A percentile compares a stretch with the other conserved stretches of the same genome.
These are phyloP conservation scores for Vollenhovia emeryi DNA, from an alignment of 1,140 invertebrate genomes.

Conservation along the genomic window DNA sequence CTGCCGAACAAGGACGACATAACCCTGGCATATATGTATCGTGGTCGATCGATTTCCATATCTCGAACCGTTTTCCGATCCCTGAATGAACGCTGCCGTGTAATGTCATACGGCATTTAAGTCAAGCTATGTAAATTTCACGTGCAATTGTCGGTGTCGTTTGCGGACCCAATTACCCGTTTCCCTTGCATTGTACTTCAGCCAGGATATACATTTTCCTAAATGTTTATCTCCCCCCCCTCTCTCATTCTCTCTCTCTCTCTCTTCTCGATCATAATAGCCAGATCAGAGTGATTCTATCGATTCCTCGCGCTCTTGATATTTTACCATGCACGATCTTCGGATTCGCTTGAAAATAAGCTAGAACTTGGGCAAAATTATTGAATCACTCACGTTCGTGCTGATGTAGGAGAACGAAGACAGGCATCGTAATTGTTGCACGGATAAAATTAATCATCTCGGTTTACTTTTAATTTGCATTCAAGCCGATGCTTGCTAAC, in stretches of 20 bases:
- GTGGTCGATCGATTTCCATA: slow-evolving; percentile 40
- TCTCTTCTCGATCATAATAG: background rate
- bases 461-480: slow-evolving; percentile 35
- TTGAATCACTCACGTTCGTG: background rate
- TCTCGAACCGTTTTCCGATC: slow-evolving; percentile 29
- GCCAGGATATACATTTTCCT: background rate
- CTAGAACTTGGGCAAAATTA: background rate
- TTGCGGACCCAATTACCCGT: slow-evolving; percentile 1
- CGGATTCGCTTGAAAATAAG: background rate
- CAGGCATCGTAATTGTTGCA: background rate
- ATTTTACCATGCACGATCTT: background rate
- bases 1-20: slow-evolving; percentile 33
- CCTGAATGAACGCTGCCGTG: background rate
- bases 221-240: background rate
- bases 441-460: slow-evolving; percentile 6
- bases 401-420: background rate
- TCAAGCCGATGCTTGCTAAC: background rate
- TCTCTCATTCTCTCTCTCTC: background rate
- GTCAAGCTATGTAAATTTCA: background rate
- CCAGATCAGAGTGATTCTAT: background rate
- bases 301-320: background rate
- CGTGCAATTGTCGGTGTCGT: background rate
- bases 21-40: slow-evolving; percentile 20
- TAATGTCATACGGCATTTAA: slow-evolving; percentile 24
- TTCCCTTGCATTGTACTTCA: background rate